A percentile compares a stretch with the other conserved stretches of the same genome.
These are phyloP conservation scores for Podarcis cretensis DNA, from an alignment of 2,113 vertebrate species.

Conservation along the genomic window DNA sequence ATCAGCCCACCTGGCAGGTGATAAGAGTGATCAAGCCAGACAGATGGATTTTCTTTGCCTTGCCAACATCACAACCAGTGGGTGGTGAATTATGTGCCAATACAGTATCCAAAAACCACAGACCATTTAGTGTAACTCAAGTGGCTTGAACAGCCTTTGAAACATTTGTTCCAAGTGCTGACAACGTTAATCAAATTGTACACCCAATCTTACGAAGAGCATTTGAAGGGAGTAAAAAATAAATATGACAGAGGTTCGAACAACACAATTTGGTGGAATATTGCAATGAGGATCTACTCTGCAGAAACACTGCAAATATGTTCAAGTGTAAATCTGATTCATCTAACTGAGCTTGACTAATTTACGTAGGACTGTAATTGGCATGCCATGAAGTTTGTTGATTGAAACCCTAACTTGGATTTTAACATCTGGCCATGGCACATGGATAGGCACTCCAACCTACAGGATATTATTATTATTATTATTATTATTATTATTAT, in stretches of 20 bases:
- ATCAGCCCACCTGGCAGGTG: neutral
- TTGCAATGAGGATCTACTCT: neutral
- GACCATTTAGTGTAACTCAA: fast-evolving
- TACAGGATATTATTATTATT: too few species aligned
- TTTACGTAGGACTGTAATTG: neutral
- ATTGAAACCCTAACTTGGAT: neutral
- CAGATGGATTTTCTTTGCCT: neutral
- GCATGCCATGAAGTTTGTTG: neutral
- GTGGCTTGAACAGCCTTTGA: neutral
- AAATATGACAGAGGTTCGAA: neutral
- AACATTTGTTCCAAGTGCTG: neutral
- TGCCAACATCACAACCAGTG: neutral
- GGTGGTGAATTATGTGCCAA: neutral
- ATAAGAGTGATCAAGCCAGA: neutral
- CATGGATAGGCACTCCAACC: neutral
- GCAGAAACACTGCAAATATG: neutral
- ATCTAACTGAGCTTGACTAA: neutral
- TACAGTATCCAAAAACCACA: neutral
- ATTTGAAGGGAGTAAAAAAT: neutral
- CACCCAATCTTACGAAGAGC: fast-evolving
- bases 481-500: neutral
- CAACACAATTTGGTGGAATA: neutral
- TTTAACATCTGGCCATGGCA: neutral
- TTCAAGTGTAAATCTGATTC: neutral
- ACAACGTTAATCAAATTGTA: slow-evolving; percentile 1